Conservation (phyloP, 2,797 vertebrate species). For the Onychomys torridus region DNA sequence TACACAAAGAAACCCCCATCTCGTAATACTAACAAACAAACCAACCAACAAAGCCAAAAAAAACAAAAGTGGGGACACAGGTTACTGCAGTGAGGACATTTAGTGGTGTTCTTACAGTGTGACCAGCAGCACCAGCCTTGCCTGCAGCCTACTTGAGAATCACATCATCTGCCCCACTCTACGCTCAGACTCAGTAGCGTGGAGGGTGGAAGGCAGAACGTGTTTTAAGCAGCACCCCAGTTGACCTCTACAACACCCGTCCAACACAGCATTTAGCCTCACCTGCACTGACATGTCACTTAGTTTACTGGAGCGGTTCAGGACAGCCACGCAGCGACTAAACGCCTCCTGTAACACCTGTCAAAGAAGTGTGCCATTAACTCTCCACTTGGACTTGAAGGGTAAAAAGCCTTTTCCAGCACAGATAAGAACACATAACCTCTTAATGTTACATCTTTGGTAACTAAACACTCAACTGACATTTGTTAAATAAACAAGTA, state of each 20-base stretch:
- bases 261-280: constrained; percentile 54
- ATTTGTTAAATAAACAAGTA: constrained; percentile 29
- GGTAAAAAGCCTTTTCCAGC: constrained; percentile 24
- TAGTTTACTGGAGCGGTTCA: constrained; percentile 95
- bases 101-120: not conserved
- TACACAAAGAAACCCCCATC: not conserved
- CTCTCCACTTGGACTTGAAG: not conserved
- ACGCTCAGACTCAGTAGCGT: not conserved
- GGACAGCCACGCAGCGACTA: constrained; percentile 95
- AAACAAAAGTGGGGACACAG: no score
- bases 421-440: constrained; percentile 52
- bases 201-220: not conserved
- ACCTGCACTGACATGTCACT: constrained; percentile 99
- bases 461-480: constrained; percentile 20
- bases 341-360: constrained; percentile 96
- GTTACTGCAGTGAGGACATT: not conserved
- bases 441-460: constrained; percentile 3
- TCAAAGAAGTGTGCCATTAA: constrained; percentile 52
- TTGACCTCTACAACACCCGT: not conserved
- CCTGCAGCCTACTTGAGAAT: not conserved
- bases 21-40: no score
- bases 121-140: not conserved
- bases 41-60: no score
- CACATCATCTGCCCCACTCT: not conserved
- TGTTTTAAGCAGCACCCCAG: not conserved